Conservation (phyloP, 2,113 vertebrate species). For the mouse (Mus musculus) region GRCm39 chr2:90039501-90040000, state of each 20-base stretch:
- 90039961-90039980: conserved; percentile 66
- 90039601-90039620: neutral
- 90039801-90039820: neutral
- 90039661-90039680: neutral
- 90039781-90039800: neutral
- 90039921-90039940: conserved; percentile 61
- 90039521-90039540: rapidly evolving
- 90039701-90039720: neutral
- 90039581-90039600: neutral
- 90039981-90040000: conserved; percentile 71
- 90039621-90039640: neutral
- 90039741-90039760: rapidly evolving
- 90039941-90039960: conserved; percentile 25
- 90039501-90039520: neutral
- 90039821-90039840: neutral
- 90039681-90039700: neutral
- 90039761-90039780: neutral
- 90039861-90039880: neutral
- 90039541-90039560: neutral
- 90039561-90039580: neutral
- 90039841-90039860: neutral
- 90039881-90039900: neutral
- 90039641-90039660: neutral
- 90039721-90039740: neutral
- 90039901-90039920: neutral